phyloP scores from a whole-genome alignment of 2,113 vertebrate genomes.

The Callocephalon fimbriatum region DNA sequence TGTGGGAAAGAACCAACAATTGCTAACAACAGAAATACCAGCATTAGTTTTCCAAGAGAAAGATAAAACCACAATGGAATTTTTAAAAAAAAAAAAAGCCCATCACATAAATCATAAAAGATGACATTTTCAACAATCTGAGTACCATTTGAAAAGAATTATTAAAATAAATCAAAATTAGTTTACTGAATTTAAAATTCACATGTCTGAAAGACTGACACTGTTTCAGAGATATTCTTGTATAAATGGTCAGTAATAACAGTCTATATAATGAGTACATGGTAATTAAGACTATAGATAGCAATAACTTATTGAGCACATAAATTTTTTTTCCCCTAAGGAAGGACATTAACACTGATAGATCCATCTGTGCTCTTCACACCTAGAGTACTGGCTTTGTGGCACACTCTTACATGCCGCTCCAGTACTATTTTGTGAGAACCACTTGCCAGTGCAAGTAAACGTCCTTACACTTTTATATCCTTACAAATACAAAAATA shows the following conservation, averaged over 20 bases:
- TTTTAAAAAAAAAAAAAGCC: neutral
- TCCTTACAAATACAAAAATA: neutral
- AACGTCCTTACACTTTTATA: neutral
- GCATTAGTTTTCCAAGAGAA: slow-evolving; percentile 14
- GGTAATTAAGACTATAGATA: neutral
- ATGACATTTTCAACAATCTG: neutral
- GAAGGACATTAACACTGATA: neutral
- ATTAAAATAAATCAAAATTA: neutral
- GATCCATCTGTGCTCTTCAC: neutral
- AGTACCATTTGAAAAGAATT: neutral
- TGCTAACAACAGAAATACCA: slow-evolving; percentile 15
- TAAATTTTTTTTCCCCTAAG: neutral
- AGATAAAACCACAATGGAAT: neutral
- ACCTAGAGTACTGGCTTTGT: neutral
- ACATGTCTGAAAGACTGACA: neutral
- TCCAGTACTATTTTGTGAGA: neutral
- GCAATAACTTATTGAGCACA: neutral
- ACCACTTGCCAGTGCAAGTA: neutral
- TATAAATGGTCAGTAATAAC: slow-evolving; percentile 10
- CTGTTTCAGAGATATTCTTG: neutral
- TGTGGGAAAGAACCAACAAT: slow-evolving; percentile 26
- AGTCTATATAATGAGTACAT: neutral
- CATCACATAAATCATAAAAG: neutral
- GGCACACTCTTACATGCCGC: neutral
- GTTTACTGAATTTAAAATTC: neutral